These are phyloP conservation scores for Nothocercus nigrocapillus DNA, from an alignment of 2,113 vertebrate species.

Conservation along the genomic window DNA sequence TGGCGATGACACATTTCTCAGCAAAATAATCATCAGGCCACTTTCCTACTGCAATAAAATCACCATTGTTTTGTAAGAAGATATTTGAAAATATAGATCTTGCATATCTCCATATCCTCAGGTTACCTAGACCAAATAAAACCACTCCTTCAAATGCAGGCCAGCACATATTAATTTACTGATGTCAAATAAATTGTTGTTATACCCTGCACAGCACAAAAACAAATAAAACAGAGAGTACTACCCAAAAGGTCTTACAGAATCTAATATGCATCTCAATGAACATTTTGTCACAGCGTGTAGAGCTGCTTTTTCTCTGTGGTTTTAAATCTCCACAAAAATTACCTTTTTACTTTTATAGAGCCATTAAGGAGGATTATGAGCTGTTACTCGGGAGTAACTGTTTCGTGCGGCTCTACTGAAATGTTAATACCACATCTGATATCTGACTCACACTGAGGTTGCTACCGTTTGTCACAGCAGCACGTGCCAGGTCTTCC, in stretches of 20 bases:
- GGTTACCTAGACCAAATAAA: background rate
- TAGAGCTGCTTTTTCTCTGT: background rate
- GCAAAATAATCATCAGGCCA: background rate
- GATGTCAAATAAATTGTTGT: background rate
- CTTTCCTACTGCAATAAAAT: background rate
- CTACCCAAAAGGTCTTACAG: background rate
- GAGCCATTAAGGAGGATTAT: background rate
- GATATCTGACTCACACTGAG: background rate
- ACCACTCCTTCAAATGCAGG: background rate
- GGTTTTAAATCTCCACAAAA: background rate
- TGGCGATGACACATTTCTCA: background rate
- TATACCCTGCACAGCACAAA: background rate
- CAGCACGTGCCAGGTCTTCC: no score
- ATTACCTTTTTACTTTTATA: background rate
- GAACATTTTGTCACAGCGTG: background rate
- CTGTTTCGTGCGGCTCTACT: background rate
- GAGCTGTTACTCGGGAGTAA: background rate
- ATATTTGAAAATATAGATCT: background rate
- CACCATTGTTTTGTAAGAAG: background rate
- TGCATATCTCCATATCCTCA: background rate
- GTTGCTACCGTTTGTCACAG: background rate
- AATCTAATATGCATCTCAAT: background rate
- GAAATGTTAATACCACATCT: background rate
- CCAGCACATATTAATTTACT: background rate
- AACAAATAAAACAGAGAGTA: background rate